phyloP scores from a whole-genome alignment of 1,140 invertebrate genomes.

The Batillaria attramentaria region DNA sequence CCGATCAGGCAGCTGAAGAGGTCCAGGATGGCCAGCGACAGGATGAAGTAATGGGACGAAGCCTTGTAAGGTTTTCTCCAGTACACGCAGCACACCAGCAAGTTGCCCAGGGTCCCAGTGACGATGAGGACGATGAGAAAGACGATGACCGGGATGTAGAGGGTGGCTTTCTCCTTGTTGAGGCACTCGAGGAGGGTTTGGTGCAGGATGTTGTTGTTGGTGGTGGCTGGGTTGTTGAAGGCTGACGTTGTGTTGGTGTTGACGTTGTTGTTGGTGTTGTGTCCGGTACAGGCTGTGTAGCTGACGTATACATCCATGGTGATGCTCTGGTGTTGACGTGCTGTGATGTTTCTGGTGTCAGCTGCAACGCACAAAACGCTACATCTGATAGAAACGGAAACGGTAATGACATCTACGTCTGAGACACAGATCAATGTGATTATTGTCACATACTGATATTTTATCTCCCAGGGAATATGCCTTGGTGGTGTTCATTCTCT shows the following conservation, averaged over 20 bases:
- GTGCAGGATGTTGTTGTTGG: background rate
- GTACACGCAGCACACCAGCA: conserved; percentile 63
- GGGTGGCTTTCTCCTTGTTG: conserved; percentile 59
- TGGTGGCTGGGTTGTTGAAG: background rate
- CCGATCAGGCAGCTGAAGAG: conserved; percentile 65
- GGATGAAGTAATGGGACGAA: conserved; percentile 66
- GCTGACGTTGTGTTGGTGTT: background rate
- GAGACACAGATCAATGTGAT: background rate
- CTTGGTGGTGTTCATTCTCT: background rate
- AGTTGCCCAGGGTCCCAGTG: conserved; percentile 58
- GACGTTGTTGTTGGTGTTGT: background rate
- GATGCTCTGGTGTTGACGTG: background rate
- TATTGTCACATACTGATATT: background rate
- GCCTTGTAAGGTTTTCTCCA: conserved; percentile 55
- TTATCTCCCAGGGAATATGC: background rate
- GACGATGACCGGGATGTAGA: conserved; percentile 64
- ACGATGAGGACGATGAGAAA: conserved; percentile 61
- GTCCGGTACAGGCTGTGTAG: background rate
- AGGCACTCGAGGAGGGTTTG: conserved; percentile 31
- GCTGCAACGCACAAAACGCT: background rate
- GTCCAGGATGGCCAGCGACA: conserved; percentile 64
- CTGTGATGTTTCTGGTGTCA: background rate
- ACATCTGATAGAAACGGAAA: background rate
- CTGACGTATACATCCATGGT: conserved; percentile 19
- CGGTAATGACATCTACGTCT: background rate